Evolutionary conservation across 1,140 invertebrate species (phyloP), one percentile per base, ranked within the genome.

Genomic region (Tyrophagus putrescentiae): DNA sequence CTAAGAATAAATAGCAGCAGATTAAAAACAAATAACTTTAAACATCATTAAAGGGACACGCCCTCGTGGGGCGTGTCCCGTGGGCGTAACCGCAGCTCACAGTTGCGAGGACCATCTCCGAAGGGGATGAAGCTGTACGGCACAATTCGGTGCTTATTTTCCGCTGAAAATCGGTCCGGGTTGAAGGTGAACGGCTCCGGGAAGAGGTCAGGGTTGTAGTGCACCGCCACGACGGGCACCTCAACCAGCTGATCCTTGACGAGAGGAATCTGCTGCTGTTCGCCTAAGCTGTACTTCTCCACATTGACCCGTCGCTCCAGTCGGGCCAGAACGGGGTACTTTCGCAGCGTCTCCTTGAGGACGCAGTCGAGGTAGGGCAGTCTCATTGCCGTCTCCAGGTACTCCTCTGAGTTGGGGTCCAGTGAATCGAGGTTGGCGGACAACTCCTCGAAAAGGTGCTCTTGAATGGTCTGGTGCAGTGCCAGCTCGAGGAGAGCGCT

Each of bases 321-420:
- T 11, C n/a, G 41, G 9, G 41, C 6, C 6, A 56, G 67, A 11
- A 69, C 67, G 27, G 72, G 71, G 60, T 68, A 71, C 0, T 70
- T 48, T 52, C 73, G 57, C 9, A 72, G 62, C 2, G 67, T 68
- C 63, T 74, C 73, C 28, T 62, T 45, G 5, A 74, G 60, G 9
- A 73, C 65, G 62, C 68, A 67, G 56, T 74, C 70, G 56, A 74
- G 61, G 39, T 70, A 72, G 23, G 67, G 64, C 60, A 72, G 60
- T 9, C 67, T 62, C 21, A 65, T 64, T 1, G 72, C 62, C 21
- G 63, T 52, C 23, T 70, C 66, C 52, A 67, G 67, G 6, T 64
- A 48, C 31, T 48, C 45, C 7, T 7, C 21, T 25, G 45, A 48
- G 7, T 6, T 7, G 23, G 7, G 7, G 9, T 7, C 21, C 31